Evolutionary conservation across 2,888 invertebrate species (phyloP).

Genomic region (Hymenopus coronatus): DNA sequence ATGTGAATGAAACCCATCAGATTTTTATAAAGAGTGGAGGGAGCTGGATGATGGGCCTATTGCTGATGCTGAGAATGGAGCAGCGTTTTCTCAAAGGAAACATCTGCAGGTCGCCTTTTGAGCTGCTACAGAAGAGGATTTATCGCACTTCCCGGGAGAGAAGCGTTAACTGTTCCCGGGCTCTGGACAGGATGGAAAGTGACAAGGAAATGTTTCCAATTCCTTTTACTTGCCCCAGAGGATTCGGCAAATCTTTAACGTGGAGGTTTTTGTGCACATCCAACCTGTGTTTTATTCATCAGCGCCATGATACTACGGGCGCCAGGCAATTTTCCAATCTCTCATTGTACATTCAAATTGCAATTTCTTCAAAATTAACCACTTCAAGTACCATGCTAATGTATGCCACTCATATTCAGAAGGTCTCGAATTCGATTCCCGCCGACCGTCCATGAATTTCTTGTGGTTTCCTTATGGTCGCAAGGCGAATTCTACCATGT

Average conservation of each 20-base stretch:
- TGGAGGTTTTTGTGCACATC: background rate
- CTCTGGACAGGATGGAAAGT: constrained; percentile 6
- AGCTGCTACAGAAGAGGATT: background rate
- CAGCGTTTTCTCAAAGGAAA: background rate
- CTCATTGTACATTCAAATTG: no score
- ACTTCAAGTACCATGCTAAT: no score
- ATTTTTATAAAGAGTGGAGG: no score
- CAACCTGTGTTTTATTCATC: background rate
- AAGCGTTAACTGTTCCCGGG: background rate
- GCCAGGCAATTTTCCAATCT: no score
- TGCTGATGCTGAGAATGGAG: background rate
- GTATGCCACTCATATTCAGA: no score
- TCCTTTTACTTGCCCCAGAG: constrained; percentile 15
- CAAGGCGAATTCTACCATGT: no score
- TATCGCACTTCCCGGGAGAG: background rate
- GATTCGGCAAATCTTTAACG: background rate
- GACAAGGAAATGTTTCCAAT: constrained; percentile 14
- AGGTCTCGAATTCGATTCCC: no score
- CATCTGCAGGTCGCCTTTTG: background rate
- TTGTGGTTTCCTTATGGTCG: no score
- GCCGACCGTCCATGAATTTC: no score
- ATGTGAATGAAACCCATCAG: no score
- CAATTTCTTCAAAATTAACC: no score
- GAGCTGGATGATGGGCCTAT: background rate
- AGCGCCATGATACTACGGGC: background rate